Percentiles rank a stretch among this genome's conserved stretches.
These are phyloP conservation scores for Synanthedon andrenaeformis DNA, from an alignment of 2,888 invertebrate species.

Conservation along the genomic window DNA sequence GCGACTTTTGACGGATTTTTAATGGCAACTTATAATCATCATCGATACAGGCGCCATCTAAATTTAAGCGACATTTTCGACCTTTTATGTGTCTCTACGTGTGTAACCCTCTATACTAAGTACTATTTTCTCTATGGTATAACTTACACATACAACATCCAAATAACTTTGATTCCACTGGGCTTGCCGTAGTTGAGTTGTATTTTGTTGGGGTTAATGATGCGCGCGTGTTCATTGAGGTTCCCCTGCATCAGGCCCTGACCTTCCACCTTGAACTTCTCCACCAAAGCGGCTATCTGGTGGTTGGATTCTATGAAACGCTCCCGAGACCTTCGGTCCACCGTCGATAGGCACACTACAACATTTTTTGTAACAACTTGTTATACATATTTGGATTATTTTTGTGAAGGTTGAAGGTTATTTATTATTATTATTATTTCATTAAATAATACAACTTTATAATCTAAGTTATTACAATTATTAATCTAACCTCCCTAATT, in stretches of 20 bases:
- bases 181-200: slow-evolving; percentile 82
- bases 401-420: not conserved
- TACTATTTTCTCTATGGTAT: too few species aligned
- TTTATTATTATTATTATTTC: not conserved
- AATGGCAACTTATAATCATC: too few species aligned
- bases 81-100: too few species aligned
- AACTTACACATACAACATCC: slow-evolving; percentile 76
- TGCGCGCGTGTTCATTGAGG: slow-evolving; percentile 67
- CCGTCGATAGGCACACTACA: slow-evolving; percentile 72
- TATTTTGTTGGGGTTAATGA: slow-evolving; percentile 76
- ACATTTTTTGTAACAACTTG: not conserved
- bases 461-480: not conserved
- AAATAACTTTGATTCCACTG: slow-evolving; percentile 74
- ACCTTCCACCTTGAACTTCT: slow-evolving; percentile 90
- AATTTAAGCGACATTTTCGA: too few species aligned
- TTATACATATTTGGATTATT: too few species aligned
- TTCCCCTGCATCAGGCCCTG: slow-evolving; percentile 77
- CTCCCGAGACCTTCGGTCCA: slow-evolving; percentile 81
- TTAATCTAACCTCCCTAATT: not conserved
- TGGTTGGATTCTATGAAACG: slow-evolving; percentile 93
- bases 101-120: too few species aligned
- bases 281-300: slow-evolving; percentile 91
- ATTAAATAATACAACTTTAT: not conserved
- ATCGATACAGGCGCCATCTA: too few species aligned
- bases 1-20: too few species aligned